Percentiles rank a stretch among this genome's conserved stretches.
Conservation (phyloP, 2,113 vertebrate genomes). For the Brachyistius frenatus region DNA sequence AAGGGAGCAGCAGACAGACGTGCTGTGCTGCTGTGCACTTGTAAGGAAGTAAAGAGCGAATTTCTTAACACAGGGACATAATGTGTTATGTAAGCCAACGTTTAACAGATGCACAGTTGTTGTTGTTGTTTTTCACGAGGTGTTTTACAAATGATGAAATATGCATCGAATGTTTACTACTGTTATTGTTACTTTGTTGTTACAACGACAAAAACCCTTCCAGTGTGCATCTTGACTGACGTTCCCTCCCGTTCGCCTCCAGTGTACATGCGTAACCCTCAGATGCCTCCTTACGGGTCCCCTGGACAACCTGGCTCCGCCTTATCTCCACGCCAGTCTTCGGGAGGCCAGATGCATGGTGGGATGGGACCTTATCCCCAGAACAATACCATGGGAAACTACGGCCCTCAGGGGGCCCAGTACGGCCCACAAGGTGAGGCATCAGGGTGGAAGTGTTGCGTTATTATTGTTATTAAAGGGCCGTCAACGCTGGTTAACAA, state of each 20-base stretch:
- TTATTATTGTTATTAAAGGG: background rate
- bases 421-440: slow-evolving; percentile 95
- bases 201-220: background rate
- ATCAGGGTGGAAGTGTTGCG: background rate
- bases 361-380: slow-evolving; percentile 97
- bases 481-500: background rate
- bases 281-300: slow-evolving; percentile 96
- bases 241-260: slow-evolving; percentile 8
- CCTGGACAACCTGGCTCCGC: slow-evolving; percentile 94
- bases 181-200: background rate
- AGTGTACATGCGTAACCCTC: slow-evolving; percentile 98
- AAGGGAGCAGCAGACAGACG: slow-evolving; percentile 6
- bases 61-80: background rate
- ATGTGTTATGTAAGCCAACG: slow-evolving; percentile 2
- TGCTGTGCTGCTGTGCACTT: background rate
- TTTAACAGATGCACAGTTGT: slow-evolving; percentile 7
- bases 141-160: background rate
- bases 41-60: slow-evolving; percentile 22
- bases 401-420: slow-evolving; percentile 93
- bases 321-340: slow-evolving; percentile 97
- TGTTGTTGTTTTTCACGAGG: background rate
- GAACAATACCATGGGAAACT: slow-evolving; percentile 95
- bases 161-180: slow-evolving; percentile 3
- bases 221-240: background rate
- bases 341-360: slow-evolving; percentile 94